phyloP scores from a whole-genome alignment of 37 sponge, comb jelly and placozoan species.

The Mnemiopsis leidyi region DNA sequence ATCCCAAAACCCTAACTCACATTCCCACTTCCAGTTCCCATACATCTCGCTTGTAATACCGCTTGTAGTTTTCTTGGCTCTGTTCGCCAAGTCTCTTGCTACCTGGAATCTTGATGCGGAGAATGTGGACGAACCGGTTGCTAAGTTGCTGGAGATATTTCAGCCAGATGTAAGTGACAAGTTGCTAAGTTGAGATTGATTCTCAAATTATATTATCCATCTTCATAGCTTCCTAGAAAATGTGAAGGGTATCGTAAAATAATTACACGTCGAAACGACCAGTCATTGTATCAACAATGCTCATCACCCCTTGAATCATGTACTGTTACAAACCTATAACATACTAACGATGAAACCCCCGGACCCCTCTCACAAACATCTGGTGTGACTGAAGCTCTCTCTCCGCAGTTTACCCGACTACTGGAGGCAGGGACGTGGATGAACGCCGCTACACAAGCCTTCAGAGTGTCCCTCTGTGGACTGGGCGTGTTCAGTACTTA shows the following conservation, averaged over 20 bases:
- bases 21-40: not conserved
- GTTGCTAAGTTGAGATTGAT: too few species aligned
- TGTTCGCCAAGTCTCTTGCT: constrained; percentile 34
- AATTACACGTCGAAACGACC: too few species aligned
- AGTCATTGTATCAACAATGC: too few species aligned
- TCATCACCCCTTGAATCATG: too few species aligned
- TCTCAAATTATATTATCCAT: too few species aligned
- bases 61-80: not conserved
- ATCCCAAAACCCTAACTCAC: not conserved
- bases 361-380: too few species aligned
- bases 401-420: not conserved
- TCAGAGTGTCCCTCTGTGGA: constrained; percentile 7
- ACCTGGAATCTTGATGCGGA: constrained; percentile 30
- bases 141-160: not conserved
- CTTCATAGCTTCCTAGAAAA: too few species aligned
- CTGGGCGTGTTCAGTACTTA: constrained; percentile 37
- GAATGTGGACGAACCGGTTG: constrained; percentile 40
- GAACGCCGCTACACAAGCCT: not conserved
- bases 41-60: constrained; percentile 18
- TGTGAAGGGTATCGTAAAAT: too few species aligned
- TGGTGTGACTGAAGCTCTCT: too few species aligned
- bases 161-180: not conserved
- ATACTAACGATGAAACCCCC: too few species aligned
- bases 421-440: not conserved
- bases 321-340: too few species aligned